Evolutionary conservation across 2,113 vertebrate genomes (phyloP).

Genomic region (Dolichallabes microphthalmus): DNA sequence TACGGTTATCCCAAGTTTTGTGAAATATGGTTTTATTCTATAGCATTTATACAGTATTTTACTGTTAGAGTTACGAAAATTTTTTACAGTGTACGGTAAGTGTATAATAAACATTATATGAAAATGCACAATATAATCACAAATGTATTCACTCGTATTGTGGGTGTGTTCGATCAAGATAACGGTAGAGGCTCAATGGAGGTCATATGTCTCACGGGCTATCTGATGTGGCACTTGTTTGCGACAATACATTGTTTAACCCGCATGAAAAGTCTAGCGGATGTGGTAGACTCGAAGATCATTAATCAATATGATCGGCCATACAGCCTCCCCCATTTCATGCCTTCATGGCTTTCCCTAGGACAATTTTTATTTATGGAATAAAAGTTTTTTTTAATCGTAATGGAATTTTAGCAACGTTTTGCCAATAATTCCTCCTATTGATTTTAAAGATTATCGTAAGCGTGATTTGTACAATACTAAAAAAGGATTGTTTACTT

Average conservation of each 20-base stretch:
- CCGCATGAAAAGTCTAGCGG: constrained; percentile 54
- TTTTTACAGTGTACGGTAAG: too few species aligned
- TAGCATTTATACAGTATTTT: too few species aligned
- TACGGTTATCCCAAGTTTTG: too few species aligned
- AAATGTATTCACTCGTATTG: not conserved
- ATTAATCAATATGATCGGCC: constrained; percentile 83
- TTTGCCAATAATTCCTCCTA: too few species aligned
- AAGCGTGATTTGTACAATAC: too few species aligned
- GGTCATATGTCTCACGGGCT: constrained; percentile 39
- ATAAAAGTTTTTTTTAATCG: not conserved
- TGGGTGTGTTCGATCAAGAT: not conserved
- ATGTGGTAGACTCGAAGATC: constrained; percentile 69
- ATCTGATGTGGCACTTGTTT: constrained; percentile 64
- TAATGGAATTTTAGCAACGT: not conserved
- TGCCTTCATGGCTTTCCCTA: constrained; percentile 65
- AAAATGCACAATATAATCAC: not conserved
- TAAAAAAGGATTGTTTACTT: too few species aligned
- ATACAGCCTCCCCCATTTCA: constrained; percentile 66
- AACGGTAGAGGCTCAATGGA: constrained; percentile 14
- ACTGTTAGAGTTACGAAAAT: too few species aligned
- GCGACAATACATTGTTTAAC: constrained; percentile 64
- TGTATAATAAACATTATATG: too few species aligned
- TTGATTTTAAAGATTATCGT: not conserved
- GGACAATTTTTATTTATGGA: not conserved
- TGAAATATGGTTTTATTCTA: too few species aligned